These are phyloP conservation scores for Mythimna vitellina DNA, from an alignment of 2,888 invertebrate species.

Conservation along the genomic window DNA sequence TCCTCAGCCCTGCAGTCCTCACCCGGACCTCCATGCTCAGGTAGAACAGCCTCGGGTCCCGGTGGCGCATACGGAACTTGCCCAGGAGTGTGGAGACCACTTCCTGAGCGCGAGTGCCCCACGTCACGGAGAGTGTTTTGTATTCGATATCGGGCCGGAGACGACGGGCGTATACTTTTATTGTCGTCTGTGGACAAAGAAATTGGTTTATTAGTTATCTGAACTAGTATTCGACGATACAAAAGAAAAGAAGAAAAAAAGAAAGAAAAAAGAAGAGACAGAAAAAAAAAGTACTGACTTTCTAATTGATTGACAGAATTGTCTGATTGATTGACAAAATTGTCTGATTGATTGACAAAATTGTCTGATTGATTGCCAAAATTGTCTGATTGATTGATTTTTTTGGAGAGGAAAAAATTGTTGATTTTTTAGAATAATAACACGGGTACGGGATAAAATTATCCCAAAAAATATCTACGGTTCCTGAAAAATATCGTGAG, in stretches of 20 bases:
- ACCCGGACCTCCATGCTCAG: constrained; percentile 98
- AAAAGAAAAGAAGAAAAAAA: too few species aligned
- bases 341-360: too few species aligned
- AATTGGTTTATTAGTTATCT: constrained; percentile 10
- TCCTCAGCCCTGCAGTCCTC: constrained; percentile 95
- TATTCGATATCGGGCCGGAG: constrained; percentile 98
- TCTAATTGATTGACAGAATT: too few species aligned
- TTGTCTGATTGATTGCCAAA: too few species aligned
- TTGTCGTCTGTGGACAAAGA: constrained; percentile 93
- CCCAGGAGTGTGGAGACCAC: constrained; percentile 95
- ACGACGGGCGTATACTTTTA: constrained; percentile 97
- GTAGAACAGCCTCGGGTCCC: constrained; percentile 97
- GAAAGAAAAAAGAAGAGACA: too few species aligned
- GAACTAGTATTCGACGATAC: too few species aligned
- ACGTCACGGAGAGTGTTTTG: constrained; percentile 97
- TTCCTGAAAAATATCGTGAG: background rate
- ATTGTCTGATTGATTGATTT: too few species aligned
- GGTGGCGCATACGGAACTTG: constrained; percentile 97
- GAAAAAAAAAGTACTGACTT: too few species aligned
- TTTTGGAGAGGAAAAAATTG: background rate
- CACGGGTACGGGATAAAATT: too few species aligned
- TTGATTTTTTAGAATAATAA: background rate
- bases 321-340: too few species aligned
- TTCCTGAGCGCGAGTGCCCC: constrained; percentile 96
- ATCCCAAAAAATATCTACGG: background rate